phyloP scores from a whole-genome alignment of 2,888 invertebrate genomes.

The Aleiodes testaceus region DNA sequence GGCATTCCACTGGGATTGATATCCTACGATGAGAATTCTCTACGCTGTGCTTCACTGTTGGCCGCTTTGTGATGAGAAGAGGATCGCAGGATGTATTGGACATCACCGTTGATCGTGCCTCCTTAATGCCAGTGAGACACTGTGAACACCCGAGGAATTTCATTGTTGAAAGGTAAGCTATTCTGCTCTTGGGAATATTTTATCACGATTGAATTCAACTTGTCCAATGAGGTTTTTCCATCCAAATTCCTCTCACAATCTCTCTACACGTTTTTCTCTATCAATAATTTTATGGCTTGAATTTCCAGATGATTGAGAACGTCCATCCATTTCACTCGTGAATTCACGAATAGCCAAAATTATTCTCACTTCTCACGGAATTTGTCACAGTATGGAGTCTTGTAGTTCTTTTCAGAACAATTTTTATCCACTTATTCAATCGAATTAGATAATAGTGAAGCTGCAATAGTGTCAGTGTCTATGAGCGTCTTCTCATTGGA shows the following conservation, averaged over 20 bases:
- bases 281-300: background rate
- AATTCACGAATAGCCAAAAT: background rate
- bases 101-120: constrained; percentile 42
- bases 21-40: constrained; percentile 47
- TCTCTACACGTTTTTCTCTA: no score
- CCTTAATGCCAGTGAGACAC: constrained; percentile 57
- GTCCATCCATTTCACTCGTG: no score
- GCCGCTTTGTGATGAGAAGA: constrained; percentile 62
- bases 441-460: background rate
- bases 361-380: no score
- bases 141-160: constrained; percentile 62
- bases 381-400: no score
- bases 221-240: no score
- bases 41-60: constrained; percentile 47
- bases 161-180: constrained; percentile 50
- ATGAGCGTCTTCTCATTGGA: constrained; percentile 38
- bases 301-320: no score
- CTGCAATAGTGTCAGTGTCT: background rate
- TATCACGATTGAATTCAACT: no score
- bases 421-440: background rate
- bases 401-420: no score
- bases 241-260: no score
- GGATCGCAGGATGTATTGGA: constrained; percentile 56
- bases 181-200: no score
- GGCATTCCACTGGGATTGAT: constrained; percentile 46